phyloP scores from a whole-genome alignment of 2,888 invertebrate species.

The Deladenus siricidicola region DNA sequence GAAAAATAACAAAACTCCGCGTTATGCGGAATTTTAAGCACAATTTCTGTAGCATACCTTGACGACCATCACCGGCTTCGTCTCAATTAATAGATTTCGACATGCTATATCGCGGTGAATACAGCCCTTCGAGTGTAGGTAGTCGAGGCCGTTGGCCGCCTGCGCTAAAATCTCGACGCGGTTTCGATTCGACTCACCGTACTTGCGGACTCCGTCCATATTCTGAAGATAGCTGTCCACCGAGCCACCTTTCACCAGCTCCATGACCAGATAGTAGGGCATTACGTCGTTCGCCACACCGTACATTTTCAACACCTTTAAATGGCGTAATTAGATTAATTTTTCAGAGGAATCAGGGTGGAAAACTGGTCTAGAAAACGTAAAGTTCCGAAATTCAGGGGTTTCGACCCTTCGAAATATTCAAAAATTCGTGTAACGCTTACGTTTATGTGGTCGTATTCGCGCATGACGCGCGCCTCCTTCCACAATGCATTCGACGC shows the following conservation, averaged over 20 bases:
- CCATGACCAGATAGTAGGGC: conserved; percentile 31
- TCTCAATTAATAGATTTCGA: conserved; percentile 20
- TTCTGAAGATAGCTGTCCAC: conserved; percentile 13
- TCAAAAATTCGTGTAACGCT: not conserved
- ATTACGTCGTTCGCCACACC: conserved; percentile 26
- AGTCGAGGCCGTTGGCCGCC: conserved; percentile 25
- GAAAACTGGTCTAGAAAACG: no score
- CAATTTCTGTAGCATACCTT: no score
- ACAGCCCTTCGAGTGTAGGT: conserved; percentile 22
- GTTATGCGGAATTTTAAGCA: no score
- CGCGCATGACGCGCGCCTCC: conserved; percentile 28
- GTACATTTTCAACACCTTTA: conserved; percentile 22
- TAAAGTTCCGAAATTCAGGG: no score
- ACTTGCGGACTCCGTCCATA: conserved; percentile 10
- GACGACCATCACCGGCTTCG: no score
- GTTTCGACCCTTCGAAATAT: no score
- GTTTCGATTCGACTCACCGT: conserved; percentile 3
- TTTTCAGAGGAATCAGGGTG: no score
- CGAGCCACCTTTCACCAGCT: conserved; percentile 21
- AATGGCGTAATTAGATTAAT: conserved; percentile 1
- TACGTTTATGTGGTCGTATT: conserved; percentile 15
- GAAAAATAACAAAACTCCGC: no score
- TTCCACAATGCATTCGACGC: conserved; percentile 24
- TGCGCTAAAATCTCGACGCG: conserved; percentile 22
- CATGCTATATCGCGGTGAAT: conserved; percentile 15